A percentile compares a stretch with the other conserved stretches of the same genome.
These are phyloP conservation scores for Drosophila prostipennis DNA, from an alignment of 2,888 invertebrate species.

Conservation along the genomic window DNA sequence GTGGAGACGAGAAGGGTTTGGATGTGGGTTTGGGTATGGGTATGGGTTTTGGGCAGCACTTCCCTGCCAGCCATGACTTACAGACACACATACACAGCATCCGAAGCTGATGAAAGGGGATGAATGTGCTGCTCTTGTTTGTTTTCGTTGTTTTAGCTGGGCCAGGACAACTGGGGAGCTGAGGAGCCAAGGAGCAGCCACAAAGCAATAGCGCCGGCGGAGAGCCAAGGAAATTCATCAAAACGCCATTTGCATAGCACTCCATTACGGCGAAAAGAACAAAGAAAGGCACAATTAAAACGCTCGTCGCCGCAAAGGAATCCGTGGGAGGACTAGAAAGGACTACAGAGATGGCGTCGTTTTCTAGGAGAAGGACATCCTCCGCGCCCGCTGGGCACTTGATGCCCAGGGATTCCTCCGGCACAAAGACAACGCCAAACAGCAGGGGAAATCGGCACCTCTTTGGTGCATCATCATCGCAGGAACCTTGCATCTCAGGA, in stretches of 20 bases:
- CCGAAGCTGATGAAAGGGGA: constrained; percentile 60
- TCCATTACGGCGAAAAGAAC: constrained; percentile 80
- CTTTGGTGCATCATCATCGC: constrained; percentile 26
- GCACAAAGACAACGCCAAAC: constrained; percentile 23
- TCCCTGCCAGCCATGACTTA: constrained; percentile 52
- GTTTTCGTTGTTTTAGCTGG: constrained; percentile 25
- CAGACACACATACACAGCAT: constrained; percentile 44
- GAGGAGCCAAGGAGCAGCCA: constrained; percentile 65
- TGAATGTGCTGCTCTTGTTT: constrained; percentile 65
- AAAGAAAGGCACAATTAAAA: constrained; percentile 80
- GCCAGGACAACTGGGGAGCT: constrained; percentile 37
- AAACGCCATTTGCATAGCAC: constrained; percentile 82
- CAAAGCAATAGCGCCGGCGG: constrained; percentile 62
- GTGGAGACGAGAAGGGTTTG: constrained; percentile 8
- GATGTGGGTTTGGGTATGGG: background rate
- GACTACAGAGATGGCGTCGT: constrained; percentile 25
- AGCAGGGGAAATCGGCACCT: constrained; percentile 19
- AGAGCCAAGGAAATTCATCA: constrained; percentile 74
- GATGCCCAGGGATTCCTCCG: constrained; percentile 23
- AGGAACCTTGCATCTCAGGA: constrained; percentile 3
- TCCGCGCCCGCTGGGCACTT: constrained; percentile 60
- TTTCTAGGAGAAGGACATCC: constrained; percentile 30
- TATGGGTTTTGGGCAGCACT: constrained; percentile 50
- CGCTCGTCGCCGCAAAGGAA: constrained; percentile 51
- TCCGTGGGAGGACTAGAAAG: constrained; percentile 24